Percentiles rank a stretch among this genome's conserved stretches.
Evolutionary conservation across 2,113 vertebrate genomes (phyloP).

Genomic region (Pseudopipra pipra): DNA sequence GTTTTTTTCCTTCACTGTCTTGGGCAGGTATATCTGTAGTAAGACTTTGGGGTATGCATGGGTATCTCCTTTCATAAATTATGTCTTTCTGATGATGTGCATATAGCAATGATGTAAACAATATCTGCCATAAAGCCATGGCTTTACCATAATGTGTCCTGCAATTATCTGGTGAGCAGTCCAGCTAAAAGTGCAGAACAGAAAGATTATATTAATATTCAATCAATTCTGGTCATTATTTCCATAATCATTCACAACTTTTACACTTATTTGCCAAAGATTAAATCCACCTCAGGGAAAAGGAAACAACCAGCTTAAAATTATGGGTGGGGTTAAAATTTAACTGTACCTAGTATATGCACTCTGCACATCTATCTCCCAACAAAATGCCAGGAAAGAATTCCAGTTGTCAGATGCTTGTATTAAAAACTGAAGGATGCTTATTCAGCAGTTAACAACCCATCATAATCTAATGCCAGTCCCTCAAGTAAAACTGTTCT

Average conservation of each 20-base stretch:
- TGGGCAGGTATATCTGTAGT: background rate
- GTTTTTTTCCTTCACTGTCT: background rate
- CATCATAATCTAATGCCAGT: background rate
- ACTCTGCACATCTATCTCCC: background rate
- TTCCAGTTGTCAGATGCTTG: background rate
- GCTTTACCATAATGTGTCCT: background rate
- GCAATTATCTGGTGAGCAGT: background rate
- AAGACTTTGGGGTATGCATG: background rate
- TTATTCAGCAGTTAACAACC: background rate
- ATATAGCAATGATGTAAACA: background rate
- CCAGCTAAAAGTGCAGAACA: background rate
- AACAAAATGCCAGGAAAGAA: background rate
- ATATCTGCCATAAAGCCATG: background rate
- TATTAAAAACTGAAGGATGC: background rate
- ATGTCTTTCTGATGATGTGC: background rate
- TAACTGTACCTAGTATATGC: background rate
- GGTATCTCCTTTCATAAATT: background rate
- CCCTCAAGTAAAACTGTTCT: background rate
- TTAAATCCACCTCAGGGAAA: background rate
- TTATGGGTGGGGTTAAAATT: background rate
- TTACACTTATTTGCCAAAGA: background rate
- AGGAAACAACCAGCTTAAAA: background rate
- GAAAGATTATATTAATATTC: background rate
- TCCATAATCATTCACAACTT: background rate
- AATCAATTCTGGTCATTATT: background rate